phyloP scores from a whole-genome alignment of 2,888 invertebrate genomes.

The Gastrophysa polygoni region DNA sequence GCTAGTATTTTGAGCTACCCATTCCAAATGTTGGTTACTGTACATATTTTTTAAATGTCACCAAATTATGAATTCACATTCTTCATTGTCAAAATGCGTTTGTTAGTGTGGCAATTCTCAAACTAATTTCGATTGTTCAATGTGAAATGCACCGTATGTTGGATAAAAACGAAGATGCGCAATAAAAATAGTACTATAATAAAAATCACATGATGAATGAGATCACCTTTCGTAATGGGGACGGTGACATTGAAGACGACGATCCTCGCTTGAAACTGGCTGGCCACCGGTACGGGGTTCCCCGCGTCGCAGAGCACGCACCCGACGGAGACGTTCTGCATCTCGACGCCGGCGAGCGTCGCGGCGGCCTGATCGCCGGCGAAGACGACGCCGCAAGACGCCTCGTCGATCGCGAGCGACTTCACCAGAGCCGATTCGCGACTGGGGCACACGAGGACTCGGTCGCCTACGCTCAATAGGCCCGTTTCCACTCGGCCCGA shows the following conservation, averaged over 20 bases:
- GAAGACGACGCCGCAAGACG: constrained; percentile 77
- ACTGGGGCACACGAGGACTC: constrained; percentile 83
- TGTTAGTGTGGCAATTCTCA: too few species aligned
- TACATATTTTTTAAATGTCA: too few species aligned
- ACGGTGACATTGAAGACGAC: constrained; percentile 92
- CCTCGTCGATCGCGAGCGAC: constrained; percentile 73
- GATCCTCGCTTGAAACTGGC: constrained; percentile 86
- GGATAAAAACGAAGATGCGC: too few species aligned
- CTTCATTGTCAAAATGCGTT: too few species aligned
- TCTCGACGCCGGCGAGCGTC: constrained; percentile 81
- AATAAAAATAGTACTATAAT: too few species aligned
- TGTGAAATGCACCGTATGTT: too few species aligned
- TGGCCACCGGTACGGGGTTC: constrained; percentile 80
- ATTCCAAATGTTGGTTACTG: too few species aligned
- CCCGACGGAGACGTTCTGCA: constrained; percentile 84
- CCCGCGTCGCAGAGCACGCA: constrained; percentile 85
- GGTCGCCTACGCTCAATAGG: constrained; percentile 82
- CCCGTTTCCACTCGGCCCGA: constrained; percentile 94
- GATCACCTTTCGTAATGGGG: constrained; percentile 86
- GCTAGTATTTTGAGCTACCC: too few species aligned
- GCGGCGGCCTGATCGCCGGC: constrained; percentile 93
- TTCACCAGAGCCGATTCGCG: constrained; percentile 85
- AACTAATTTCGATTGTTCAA: too few species aligned
- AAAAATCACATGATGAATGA: too few species aligned
- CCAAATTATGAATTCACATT: too few species aligned